phyloP scores from a whole-genome alignment of 2,113 vertebrate species.

The Saccopteryx bilineata region DNA sequence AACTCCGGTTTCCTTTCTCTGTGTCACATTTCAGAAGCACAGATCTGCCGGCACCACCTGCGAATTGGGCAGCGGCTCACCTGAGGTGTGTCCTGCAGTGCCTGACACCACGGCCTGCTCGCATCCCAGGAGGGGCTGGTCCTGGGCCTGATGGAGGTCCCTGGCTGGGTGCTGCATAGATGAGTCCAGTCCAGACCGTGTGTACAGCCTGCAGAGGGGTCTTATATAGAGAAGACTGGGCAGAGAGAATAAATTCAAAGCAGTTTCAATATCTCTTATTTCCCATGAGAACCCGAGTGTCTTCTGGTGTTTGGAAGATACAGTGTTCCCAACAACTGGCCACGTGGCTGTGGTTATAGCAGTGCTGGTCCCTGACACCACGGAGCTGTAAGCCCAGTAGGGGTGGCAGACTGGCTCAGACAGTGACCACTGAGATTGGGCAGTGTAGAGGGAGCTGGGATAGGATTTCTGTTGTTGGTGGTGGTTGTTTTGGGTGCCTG shows the following conservation, averaged over 20 bases:
- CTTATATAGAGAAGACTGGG: background rate
- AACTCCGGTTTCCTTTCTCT: background rate
- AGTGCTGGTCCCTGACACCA: background rate
- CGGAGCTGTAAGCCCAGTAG: background rate
- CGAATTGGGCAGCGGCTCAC: too few relatives aligned
- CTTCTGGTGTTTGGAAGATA: too few relatives aligned
- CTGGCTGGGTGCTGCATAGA: background rate
- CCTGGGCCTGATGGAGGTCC: background rate
- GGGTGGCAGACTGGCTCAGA: background rate
- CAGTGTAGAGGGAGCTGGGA: background rate
- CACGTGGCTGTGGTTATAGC: background rate
- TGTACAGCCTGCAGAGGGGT: background rate
- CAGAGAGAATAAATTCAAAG: background rate
- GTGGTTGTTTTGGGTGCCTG: background rate
- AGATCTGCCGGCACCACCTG: background rate
- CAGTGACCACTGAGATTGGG: background rate
- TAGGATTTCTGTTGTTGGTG: background rate
- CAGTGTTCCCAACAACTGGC: background rate
- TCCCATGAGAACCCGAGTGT: background rate
- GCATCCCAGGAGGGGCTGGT: background rate
- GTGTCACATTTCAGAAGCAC: background rate
- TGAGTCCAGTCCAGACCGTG: background rate
- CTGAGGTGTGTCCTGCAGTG: background rate
- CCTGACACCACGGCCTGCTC: background rate
- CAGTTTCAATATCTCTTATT: background rate